phyloP scores from a whole-genome alignment of 2,888 invertebrate species.

The Tipula unca region DNA sequence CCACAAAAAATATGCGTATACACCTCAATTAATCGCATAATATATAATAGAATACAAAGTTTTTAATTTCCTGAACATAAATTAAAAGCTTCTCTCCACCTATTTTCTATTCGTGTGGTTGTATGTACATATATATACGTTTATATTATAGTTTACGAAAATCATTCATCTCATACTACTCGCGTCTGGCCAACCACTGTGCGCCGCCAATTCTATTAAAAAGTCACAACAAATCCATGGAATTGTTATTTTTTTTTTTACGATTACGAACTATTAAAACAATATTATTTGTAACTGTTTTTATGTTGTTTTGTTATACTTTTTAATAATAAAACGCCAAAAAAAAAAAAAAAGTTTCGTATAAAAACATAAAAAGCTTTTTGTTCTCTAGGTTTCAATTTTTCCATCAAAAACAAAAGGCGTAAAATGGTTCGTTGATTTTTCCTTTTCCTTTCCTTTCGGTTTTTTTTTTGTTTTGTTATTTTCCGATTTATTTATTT shows the following conservation, averaged over 20 bases:
- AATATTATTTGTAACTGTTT: background rate
- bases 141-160: too few relatives aligned
- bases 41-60: background rate
- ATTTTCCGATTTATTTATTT: background rate
- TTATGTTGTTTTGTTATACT: background rate
- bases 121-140: background rate
- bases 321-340: background rate
- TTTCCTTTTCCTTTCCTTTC: background rate
- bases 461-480: background rate
- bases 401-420: background rate
- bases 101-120: background rate
- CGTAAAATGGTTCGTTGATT: conserved; percentile 4
- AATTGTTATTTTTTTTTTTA: background rate
- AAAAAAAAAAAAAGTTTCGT: background rate
- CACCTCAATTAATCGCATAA: background rate
- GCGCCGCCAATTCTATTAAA: background rate
- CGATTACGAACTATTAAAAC: background rate
- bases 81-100: background rate
- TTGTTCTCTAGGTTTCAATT: background rate
- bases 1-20: background rate
- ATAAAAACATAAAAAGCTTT: background rate
- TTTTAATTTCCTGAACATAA: background rate
- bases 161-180: background rate
- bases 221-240: background rate
- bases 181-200: background rate